Percentiles rank a stretch among this genome's conserved stretches.
These are phyloP conservation scores for Drosophila busckii DNA, from an alignment of 1,140 invertebrate genomes.

Conservation along the genomic window DNA sequence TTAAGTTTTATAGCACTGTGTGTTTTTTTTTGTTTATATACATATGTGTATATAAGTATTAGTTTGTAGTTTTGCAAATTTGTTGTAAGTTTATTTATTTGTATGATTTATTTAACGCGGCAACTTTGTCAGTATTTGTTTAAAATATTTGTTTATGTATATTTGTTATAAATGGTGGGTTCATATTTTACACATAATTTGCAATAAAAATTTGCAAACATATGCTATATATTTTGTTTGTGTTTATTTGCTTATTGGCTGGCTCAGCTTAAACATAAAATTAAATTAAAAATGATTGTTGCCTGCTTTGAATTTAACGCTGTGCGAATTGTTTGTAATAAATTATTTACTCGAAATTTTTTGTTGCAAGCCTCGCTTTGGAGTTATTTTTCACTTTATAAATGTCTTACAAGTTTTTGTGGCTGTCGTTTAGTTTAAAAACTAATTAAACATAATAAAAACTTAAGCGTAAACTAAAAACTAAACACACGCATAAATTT, in stretches of 20 bases:
- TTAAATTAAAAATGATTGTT: slow-evolving; percentile 37
- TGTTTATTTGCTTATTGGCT: slow-evolving; percentile 17
- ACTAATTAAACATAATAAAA: slow-evolving; percentile 33
- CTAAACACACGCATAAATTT: slow-evolving; percentile 55
- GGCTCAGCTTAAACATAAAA: slow-evolving; percentile 44
- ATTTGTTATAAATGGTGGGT: slow-evolving; percentile 58
- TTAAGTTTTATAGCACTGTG: slow-evolving; percentile 47
- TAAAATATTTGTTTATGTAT: slow-evolving; percentile 47
- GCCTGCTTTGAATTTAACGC: slow-evolving; percentile 2
- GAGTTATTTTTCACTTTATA: slow-evolving; percentile 32
- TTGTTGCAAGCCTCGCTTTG: slow-evolving; percentile 57
- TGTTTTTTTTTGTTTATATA: slow-evolving; percentile 27
- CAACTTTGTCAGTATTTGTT: slow-evolving; percentile 44
- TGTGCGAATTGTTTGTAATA: slow-evolving; percentile 6
- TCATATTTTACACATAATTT: no score
- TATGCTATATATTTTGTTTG: slow-evolving; percentile 7
- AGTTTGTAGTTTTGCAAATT: slow-evolving; percentile 20
- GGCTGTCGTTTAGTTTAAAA: slow-evolving; percentile 2
- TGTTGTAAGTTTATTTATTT: slow-evolving; percentile 37
- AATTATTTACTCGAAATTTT: slow-evolving; percentile 48
- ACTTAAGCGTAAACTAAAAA: slow-evolving; percentile 32
- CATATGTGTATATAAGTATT: slow-evolving; percentile 26
- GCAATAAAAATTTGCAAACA: no score
- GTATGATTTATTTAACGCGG: slow-evolving; percentile 57
- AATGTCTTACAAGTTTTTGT: slow-evolving; percentile 48